phyloP scores from a whole-genome alignment of 1,140 invertebrate genomes.

The Octopus sinensis region DNA sequence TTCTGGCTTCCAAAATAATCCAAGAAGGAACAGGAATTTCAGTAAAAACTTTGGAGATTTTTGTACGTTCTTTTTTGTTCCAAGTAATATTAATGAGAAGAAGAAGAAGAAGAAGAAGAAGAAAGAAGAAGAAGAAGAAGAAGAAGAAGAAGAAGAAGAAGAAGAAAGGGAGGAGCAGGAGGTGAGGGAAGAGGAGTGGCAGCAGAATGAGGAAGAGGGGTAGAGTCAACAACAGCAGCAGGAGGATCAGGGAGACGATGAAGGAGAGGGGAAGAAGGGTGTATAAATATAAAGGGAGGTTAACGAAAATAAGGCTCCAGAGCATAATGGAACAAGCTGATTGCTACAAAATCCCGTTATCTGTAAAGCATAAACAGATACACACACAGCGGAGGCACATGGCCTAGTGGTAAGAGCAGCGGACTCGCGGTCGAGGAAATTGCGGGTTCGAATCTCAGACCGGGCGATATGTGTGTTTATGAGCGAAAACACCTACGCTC shows the following conservation, averaged over 20 bases:
- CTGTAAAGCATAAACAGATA: no score
- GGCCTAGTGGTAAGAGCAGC: no score
- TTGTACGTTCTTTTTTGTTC: no score
- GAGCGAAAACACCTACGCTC: no score
- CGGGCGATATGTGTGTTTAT: no score
- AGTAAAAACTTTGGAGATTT: no score
- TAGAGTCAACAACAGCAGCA: background rate
- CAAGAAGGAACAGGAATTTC: no score
- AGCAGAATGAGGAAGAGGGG: background rate
- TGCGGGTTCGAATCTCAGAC: no score
- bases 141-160: background rate
- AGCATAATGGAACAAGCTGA: background rate
- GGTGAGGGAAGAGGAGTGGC: background rate
- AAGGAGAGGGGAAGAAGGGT: background rate
- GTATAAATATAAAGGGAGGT: background rate
- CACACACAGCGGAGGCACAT: no score
- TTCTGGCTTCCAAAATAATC: no score
- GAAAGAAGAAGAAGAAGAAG: background rate
- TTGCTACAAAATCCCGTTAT: no score
- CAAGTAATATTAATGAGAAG: background rate
- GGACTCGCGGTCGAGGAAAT: no score
- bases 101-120: background rate
- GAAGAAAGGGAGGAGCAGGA: background rate
- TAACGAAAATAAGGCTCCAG: background rate
- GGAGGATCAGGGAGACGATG: background rate